Evolutionary conservation across 2,113 vertebrate genomes (phyloP), one percentile per base, ranked within the genome.

Genomic region (Tenebrosternarchus preto): DNA sequence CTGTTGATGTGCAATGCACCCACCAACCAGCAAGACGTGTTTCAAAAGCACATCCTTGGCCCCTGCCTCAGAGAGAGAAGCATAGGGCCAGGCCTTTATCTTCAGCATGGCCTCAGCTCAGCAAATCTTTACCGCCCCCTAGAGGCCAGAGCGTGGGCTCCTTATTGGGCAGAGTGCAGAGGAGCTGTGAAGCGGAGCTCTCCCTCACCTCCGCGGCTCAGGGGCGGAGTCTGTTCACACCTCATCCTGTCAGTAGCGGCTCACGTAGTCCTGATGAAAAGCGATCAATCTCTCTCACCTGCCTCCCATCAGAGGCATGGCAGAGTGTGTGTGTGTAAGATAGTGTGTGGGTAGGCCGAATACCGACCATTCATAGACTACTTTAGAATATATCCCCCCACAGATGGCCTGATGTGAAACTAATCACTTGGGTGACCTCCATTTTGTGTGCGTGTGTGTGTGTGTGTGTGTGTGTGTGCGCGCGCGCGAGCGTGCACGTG

Each of bases 381-480:
- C 29, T 46, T 72, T 31, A 80, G 59, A 63, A 61, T 78, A 71
- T 59, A 69, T 69, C 69, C 71, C n/a, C 56, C 77, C 19, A 61
- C 29, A 70, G 78, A 64, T 64, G 27, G 68, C 15, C 36, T 39
- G 39, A 31, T 60, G 33, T 24, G 33, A 29, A 69, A 70, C 55
- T n/a, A 31, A 43, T 31, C 36, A 46, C 61, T 71, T 19, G 24
- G 19, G 19, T 36, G 31, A 76, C 33, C 57, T 36, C 27, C 16
- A 36, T 36, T 39, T 46, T 56, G 33, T 68, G 19, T 64, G 36
- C 19, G 56, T 50, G 63, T 33, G 76, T 24, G 29, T 36, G 46
- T 39, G 53, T 71, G 57, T 64, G 69, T 57, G 82, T 82, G 86
- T 80, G 76, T 68, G 70, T 50, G 75, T 74, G 70, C 36, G 76